Evolutionary conservation across 2,113 vertebrate genomes (phyloP).

Genomic region (Nycticorax nycticorax): DNA sequence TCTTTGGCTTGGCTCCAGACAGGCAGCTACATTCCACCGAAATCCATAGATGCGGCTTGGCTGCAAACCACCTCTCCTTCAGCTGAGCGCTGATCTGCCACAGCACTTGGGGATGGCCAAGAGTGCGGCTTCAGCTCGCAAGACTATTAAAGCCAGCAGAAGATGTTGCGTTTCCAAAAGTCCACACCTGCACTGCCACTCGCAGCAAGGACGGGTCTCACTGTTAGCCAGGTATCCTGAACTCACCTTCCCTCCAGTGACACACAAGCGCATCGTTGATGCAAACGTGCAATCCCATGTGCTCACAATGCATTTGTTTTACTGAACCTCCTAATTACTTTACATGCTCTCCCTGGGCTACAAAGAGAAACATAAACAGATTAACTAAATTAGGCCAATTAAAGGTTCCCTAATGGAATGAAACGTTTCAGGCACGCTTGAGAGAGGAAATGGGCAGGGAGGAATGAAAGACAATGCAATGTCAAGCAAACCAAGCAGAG

Average conservation of each 20-base stretch:
- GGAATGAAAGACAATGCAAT: background rate
- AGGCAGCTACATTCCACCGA: background rate
- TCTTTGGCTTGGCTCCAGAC: background rate
- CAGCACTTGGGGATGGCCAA: background rate
- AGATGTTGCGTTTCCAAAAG: background rate
- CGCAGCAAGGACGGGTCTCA: rapidly evolving
- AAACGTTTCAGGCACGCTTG: constrained; percentile 64
- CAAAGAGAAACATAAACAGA: constrained; percentile 71
- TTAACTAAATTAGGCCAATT: constrained; percentile 75
- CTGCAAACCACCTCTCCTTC: background rate
- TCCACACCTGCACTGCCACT: background rate
- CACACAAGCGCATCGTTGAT: rapidly evolving
- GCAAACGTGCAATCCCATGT: background rate
- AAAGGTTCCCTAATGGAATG: constrained; percentile 73
- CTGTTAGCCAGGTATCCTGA: background rate
- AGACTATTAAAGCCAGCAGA: background rate
- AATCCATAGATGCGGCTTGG: background rate
- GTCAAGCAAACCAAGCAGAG: background rate
- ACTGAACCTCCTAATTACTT: constrained; percentile 70
- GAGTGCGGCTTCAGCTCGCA: rapidly evolving
- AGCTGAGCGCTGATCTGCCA: background rate
- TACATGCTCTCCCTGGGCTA: constrained; percentile 67
- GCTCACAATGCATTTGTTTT: constrained; percentile 34
- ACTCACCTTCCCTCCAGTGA: background rate
- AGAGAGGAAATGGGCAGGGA: constrained; percentile 18